Percentiles rank a stretch among this genome's conserved stretches.
phyloP scores from a whole-genome alignment of 1,140 invertebrate genomes.

The Pteromalus puparum region DNA sequence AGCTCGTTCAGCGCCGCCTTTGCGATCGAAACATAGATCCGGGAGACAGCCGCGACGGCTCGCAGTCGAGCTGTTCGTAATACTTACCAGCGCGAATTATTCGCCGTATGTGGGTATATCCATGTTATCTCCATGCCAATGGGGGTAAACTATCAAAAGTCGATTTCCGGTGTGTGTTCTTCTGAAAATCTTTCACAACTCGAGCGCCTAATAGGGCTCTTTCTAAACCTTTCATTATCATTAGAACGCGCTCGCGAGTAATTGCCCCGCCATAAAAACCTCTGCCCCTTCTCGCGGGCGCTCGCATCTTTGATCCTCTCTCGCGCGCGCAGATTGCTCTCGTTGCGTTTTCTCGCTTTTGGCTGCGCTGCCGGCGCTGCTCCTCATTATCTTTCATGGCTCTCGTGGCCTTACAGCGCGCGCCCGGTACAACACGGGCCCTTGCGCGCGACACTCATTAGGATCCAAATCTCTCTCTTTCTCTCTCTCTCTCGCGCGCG shows the following conservation, averaged over 20 bases:
- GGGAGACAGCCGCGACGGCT: slow-evolving; percentile 31
- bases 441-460: slow-evolving; percentile 36
- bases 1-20: slow-evolving; percentile 42
- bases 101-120: not conserved
- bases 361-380: not conserved
- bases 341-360: slow-evolving; percentile 28
- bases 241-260: not conserved
- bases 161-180: too few relatives aligned
- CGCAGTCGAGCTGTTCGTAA: not conserved
- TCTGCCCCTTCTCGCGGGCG: not conserved
- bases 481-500: too few relatives aligned
- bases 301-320: not conserved
- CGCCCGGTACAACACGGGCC: not conserved
- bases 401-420: not conserved
- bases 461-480: slow-evolving; percentile 29
- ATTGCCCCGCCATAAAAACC: not conserved
- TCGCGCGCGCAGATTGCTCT: slow-evolving; percentile 2
- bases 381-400: slow-evolving; percentile 48
- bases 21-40: slow-evolving; percentile 42
- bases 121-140: not conserved
- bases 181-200: too few relatives aligned
- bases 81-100: slow-evolving; percentile 8
- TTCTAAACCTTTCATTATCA: slow-evolving; percentile 23
- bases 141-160: too few relatives aligned
- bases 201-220: not conserved